These are phyloP conservation scores for Conus ventricosus DNA, from an alignment of 1,140 invertebrate species.

Conservation along the genomic window DNA sequence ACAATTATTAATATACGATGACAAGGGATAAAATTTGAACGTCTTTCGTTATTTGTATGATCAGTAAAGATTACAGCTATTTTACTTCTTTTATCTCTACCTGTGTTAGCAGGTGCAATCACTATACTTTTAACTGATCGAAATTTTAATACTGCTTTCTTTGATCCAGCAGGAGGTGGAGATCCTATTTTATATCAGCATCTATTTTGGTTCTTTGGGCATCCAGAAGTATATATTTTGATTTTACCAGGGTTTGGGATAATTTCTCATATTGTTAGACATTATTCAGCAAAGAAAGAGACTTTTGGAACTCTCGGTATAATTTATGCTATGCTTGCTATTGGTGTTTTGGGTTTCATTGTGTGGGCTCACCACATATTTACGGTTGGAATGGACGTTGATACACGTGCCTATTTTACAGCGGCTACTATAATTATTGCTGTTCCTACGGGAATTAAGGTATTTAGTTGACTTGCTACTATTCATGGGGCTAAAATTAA, in stretches of 20 bases:
- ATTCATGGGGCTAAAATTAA: constrained; percentile 74
- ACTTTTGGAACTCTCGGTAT: constrained; percentile 61
- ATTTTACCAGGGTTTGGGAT: constrained; percentile 77
- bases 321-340: constrained; percentile 70
- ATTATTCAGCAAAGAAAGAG: constrained; percentile 41
- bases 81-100: constrained; percentile 81
- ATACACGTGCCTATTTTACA: constrained; percentile 85
- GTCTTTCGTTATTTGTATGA: constrained; percentile 80
- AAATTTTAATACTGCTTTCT: constrained; percentile 84
- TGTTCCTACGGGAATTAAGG: constrained; percentile 79
- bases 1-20: constrained; percentile 74
- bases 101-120: constrained; percentile 84
- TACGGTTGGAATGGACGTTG: constrained; percentile 84
- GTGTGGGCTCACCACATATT: constrained; percentile 73
- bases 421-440: constrained; percentile 83
- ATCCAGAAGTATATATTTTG: constrained; percentile 86
- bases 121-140: constrained; percentile 84
- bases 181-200: constrained; percentile 85
- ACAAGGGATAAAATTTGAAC: constrained; percentile 74
- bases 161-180: constrained; percentile 81
- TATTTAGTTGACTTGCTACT: constrained; percentile 78
- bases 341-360: constrained; percentile 74
- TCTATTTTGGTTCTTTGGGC: constrained; percentile 87
- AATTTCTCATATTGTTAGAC: constrained; percentile 53
- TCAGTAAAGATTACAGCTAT: constrained; percentile 82